Conservation (phyloP, 2,888 invertebrate species). For the Drosophila emarginata region DNA sequence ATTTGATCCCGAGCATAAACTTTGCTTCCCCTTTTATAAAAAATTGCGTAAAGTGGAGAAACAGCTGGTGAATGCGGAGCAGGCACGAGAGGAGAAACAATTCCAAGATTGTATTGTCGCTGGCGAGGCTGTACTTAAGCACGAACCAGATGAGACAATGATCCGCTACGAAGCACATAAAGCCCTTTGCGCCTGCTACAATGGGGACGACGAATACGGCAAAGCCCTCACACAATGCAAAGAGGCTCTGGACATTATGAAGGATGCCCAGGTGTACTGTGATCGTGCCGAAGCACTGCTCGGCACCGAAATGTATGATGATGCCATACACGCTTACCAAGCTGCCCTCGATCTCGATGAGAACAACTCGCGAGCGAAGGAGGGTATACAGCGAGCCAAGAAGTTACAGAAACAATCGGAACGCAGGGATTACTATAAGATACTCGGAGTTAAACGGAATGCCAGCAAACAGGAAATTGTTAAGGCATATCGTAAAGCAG, state of each 20-base stretch:
- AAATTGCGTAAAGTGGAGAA: conserved; percentile 96
- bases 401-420: conserved; percentile 96
- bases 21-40: conserved; percentile 98
- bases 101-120: conserved; percentile 87
- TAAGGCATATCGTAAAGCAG: conserved; percentile 98
- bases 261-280: conserved; percentile 91
- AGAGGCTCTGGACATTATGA: conserved; percentile 89
- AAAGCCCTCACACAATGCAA: conserved; percentile 91
- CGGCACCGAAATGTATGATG: conserved; percentile 94
- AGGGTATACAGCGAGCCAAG: conserved; percentile 94
- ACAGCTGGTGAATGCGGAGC: conserved; percentile 87
- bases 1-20: conserved; percentile 98
- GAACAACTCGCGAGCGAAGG: conserved; percentile 90
- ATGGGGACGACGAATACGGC: conserved; percentile 86
- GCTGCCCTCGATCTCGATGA: conserved; percentile 93
- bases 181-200: conserved; percentile 91
- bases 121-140: conserved; percentile 86
- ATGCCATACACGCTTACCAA: conserved; percentile 94
- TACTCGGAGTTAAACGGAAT: conserved; percentile 90
- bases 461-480: conserved; percentile 96
- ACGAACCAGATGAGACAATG: conserved; percentile 88
- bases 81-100: conserved; percentile 85
- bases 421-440: conserved; percentile 97
- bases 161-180: conserved; percentile 89
- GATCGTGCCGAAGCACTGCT: conserved; percentile 96